Conservation (phyloP, 2,113 vertebrate genomes). For the Anolis carolinensis region DNA sequence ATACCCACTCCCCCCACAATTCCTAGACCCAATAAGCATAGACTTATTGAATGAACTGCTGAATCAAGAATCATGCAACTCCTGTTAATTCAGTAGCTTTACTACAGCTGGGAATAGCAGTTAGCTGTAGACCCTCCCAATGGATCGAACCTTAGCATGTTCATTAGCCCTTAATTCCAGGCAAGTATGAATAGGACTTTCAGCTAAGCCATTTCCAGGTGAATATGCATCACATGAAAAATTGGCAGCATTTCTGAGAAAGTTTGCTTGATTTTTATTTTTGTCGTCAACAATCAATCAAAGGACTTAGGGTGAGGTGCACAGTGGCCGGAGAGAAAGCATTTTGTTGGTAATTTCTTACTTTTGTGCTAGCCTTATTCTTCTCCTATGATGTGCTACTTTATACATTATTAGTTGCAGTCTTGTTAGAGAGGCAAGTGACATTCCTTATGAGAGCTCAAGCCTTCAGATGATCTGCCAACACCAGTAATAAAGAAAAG, state of each 20-base stretch:
- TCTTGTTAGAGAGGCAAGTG: background rate
- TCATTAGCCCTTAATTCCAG: background rate
- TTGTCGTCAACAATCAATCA: background rate
- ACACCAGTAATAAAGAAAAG: no score
- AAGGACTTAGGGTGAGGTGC: background rate
- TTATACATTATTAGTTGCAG: background rate
- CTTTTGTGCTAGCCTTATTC: background rate
- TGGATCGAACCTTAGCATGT: background rate
- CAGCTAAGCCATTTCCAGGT: background rate
- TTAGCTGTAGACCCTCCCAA: no score
- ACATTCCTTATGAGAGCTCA: background rate
- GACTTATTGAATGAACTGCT: no score
- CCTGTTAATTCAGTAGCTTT: no score
- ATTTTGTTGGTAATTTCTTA: background rate
- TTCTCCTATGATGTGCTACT: no score
- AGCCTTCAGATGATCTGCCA: background rate
- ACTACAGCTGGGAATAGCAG: no score
- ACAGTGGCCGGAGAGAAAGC: background rate
- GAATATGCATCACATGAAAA: background rate
- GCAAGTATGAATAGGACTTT: background rate
- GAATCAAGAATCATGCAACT: no score
- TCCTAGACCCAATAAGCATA: no score
- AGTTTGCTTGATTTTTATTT: background rate
- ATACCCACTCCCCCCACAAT: no score
- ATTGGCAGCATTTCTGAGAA: background rate